Base-by-base conservation (phyloP, 1,140 invertebrate species). In the Euglossa dilemma region DNA sequence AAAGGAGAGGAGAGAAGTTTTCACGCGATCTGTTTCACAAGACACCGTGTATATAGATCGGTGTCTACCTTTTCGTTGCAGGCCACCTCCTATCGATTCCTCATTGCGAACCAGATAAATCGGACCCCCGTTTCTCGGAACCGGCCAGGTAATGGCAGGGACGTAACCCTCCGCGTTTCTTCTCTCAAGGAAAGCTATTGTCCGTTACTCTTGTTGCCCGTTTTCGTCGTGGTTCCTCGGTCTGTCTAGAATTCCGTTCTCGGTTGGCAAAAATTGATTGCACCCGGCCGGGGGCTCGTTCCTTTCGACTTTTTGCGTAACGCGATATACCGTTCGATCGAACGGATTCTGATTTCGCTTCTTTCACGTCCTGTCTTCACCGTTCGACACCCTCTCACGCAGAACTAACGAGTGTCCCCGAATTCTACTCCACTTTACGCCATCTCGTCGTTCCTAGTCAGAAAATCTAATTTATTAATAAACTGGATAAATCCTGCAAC, bases 81-180 rank as follows among this genome's bases (percentile, higher is more conserved):
- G 69, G 73, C 61, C 76, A 63, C 50, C 83, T 88, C 76, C 83
- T 89, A 89, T 91, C 90, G 90, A 88, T 90, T 85, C 81, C 87
- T 89, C 87, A 89, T 90, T 91, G 89, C 90, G 88, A 91, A 90
- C 89, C 88, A 91, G 89, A 92, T 92, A 92, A 92, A 92, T 92
- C 91, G 91, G 85, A 84, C 88, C 89, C 85, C 79, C 59, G 84
- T 80, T 92, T 92, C 91, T 88, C 76, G 85, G 91, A 92, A 92
- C 84, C 83, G 82, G 85, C 86, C 91, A 92, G 91, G 91, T 92
- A 92, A 87, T 83, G 75, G 83, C 86, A 74, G 69, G 74, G 52
- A 83, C 84, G 75, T 84, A 87, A 73, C 80, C 77, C 70, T 70
- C 64, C 77, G 67, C 54, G 83, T 72, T 69, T 59, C 71, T 74